Conservation (phyloP, 2,797 vertebrate genomes). For the Tolypeutes matacus region DNA sequence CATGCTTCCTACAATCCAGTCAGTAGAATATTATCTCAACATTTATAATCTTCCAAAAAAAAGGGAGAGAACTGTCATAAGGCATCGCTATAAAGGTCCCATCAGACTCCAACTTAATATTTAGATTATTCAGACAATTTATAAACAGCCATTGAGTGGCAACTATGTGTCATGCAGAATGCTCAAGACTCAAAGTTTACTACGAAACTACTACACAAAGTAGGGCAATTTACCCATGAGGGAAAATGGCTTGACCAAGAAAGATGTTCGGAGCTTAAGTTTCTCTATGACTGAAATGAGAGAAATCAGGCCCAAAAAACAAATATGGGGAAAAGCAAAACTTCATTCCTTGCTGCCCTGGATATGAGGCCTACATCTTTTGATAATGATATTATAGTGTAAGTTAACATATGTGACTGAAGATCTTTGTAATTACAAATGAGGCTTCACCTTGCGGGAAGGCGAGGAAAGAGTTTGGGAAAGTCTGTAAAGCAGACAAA, state of each 20-base stretch:
- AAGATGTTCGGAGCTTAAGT: not conserved
- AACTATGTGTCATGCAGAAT: not conserved
- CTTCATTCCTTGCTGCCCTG: not conserved
- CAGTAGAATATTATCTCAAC: not conserved
- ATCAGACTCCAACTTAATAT: constrained; percentile 13
- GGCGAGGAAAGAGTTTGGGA: not conserved
- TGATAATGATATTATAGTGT: constrained; percentile 2
- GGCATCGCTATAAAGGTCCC: not conserved
- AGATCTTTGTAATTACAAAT: not conserved
- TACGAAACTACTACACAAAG: not conserved
- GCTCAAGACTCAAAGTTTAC: not conserved
- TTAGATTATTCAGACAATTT: not conserved
- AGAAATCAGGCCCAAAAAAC: not conserved
- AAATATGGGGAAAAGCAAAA: constrained; percentile 26
- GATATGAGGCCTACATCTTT: not conserved
- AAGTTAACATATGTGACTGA: not conserved
- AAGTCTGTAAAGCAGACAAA: not conserved
- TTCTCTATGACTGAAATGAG: not conserved
- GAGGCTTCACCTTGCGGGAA: not conserved
- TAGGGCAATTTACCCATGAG: not conserved
- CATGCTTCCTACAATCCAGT: not conserved
- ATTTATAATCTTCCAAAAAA: not conserved
- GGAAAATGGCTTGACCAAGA: not conserved
- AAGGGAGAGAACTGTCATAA: not conserved
- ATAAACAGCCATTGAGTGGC: not conserved